These are phyloP conservation scores for Xiphydria camelus DNA, from an alignment of 2,888 invertebrate genomes.

Conservation along the genomic window DNA sequence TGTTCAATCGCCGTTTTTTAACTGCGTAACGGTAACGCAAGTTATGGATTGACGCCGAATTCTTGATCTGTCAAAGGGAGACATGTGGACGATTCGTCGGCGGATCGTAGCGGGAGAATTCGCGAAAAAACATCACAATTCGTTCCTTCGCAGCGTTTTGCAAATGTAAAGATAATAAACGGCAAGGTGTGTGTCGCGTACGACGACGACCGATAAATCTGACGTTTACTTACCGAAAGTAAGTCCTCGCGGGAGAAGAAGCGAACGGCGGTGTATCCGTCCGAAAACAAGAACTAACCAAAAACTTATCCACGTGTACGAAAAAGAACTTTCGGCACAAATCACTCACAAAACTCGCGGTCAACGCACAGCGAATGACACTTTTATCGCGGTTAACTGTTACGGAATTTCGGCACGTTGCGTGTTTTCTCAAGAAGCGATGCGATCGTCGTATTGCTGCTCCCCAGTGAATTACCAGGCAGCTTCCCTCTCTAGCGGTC, in stretches of 20 bases:
- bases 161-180: no score
- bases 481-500: constrained; percentile 36
- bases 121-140: no score
- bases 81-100: no score
- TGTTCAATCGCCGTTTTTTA: no score
- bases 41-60: no score
- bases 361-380: constrained; percentile 30
- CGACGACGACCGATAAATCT: no score
- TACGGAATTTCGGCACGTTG: constrained; percentile 37
- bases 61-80: no score
- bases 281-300: constrained; percentile 30
- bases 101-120: no score
- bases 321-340: constrained; percentile 30
- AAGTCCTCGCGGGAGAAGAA: constrained; percentile 29
- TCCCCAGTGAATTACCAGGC: constrained; percentile 41
- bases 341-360: constrained; percentile 31
- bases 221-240: constrained; percentile 40
- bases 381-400: constrained; percentile 29
- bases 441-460: constrained; percentile 39
- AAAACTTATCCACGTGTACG: constrained; percentile 36
- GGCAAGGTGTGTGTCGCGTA: no score
- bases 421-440: constrained; percentile 39
- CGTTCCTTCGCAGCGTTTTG: no score
- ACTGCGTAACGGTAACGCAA: no score
- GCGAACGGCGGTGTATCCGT: constrained; percentile 27